Evolutionary conservation across 2,797 vertebrate genomes (phyloP).

Genomic region (Moxostoma hubbsi): DNA sequence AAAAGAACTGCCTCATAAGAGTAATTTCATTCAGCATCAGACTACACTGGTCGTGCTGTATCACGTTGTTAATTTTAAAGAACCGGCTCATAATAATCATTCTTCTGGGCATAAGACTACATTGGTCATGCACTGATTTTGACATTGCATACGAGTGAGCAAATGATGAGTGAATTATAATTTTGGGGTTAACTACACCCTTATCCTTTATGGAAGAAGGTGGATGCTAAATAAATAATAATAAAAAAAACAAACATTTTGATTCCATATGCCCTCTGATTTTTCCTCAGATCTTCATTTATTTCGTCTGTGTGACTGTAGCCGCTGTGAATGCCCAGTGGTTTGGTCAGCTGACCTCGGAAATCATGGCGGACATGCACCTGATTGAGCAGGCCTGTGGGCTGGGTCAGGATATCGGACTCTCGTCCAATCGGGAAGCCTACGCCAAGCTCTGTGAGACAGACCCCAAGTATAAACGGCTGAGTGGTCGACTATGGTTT

Average conservation of each 20-base stretch:
- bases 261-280: neutral
- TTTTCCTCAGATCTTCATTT: conserved; percentile 75
- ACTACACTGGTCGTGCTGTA: too few relatives aligned
- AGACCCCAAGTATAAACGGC: conserved; percentile 72
- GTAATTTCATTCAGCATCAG: too few relatives aligned
- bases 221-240: neutral
- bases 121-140: too few relatives aligned
- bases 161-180: too few relatives aligned
- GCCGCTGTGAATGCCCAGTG: conserved; percentile 83
- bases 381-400: conserved; percentile 76
- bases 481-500: conserved; percentile 73
- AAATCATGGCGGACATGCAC: conserved; percentile 82
- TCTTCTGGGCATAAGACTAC: too few relatives aligned
- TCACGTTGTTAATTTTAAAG: too few relatives aligned
- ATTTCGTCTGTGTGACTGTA: conserved; percentile 79
- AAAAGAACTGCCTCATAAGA: too few relatives aligned
- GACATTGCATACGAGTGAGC: too few relatives aligned
- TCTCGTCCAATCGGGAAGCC: conserved; percentile 75
- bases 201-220: neutral
- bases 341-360: conserved; percentile 81
- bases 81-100: too few relatives aligned
- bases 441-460: conserved; percentile 73
- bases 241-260: neutral
- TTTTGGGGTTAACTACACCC: too few relatives aligned
- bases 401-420: conserved; percentile 79